Percentiles rank a stretch among this genome's conserved stretches.
phyloP scores from a whole-genome alignment of 2,113 vertebrate species.

The Epinephelus moara region DNA sequence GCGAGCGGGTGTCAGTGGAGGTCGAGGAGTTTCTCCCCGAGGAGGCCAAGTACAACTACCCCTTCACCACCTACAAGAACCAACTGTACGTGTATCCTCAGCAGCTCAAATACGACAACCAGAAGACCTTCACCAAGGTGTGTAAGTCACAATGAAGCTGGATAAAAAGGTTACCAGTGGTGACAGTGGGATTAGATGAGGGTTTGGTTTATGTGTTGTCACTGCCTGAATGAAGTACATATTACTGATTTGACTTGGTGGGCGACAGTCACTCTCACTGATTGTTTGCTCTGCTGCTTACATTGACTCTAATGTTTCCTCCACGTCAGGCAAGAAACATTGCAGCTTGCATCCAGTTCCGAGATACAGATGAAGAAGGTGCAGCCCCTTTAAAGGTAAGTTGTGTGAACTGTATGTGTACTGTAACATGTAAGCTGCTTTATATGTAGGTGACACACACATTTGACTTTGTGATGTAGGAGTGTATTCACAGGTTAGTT shows the following conservation, averaged over 20 bases:
- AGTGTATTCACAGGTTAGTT: background rate
- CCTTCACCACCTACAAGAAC: slow-evolving; percentile 95
- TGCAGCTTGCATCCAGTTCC: slow-evolving; percentile 93
- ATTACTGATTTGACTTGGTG: background rate
- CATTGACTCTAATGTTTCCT: background rate
- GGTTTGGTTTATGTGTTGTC: background rate
- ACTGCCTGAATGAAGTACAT: background rate
- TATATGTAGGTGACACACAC: background rate
- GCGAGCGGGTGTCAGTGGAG: slow-evolving; percentile 89
- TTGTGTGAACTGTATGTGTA: background rate
- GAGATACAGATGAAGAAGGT: slow-evolving; percentile 93
- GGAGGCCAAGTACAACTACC: slow-evolving; percentile 93
- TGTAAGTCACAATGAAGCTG: background rate
- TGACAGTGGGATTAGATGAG: background rate
- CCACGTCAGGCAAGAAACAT: slow-evolving; percentile 93
- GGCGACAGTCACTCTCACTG: background rate
- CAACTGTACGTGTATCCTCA: slow-evolving; percentile 94
- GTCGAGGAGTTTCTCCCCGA: slow-evolving; percentile 95
- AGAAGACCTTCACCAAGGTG: slow-evolving; percentile 98
- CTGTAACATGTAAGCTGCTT: background rate
- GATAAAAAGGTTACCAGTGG: background rate
- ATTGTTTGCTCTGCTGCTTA: background rate
- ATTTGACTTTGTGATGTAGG: background rate
- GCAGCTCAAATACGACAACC: slow-evolving; percentile 97
- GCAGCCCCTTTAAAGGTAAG: slow-evolving; percentile 88